Base-by-base conservation (phyloP, 2,797 vertebrate species). In the Falco novaeseelandiae region DNA sequence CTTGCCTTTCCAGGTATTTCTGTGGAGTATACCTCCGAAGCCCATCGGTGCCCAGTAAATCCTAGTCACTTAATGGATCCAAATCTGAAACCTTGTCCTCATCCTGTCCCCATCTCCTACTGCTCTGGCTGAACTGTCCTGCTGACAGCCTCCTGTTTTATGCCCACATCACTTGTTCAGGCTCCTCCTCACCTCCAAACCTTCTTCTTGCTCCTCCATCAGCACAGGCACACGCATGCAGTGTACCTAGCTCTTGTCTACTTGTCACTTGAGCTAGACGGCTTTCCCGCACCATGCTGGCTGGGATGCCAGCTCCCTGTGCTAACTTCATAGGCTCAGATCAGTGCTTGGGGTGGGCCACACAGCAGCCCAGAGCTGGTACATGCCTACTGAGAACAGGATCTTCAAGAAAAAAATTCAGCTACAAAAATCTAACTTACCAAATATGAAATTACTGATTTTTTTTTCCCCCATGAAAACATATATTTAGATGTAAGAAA, bases 131-230 rank as follows among this genome's bases (percentile, higher is more conserved):
- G 58, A 79, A 26, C 20, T 52, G 2, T 57, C 34, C 12, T 49
- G 16, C 20, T 84, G 55, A 36, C 17, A 69, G 22, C 9, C 12
- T 63, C 36, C 23, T 57, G 6, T 69, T 82, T 20, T 34, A 36
- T 40, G 2, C 4, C 20, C 5, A 1, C 9, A n/a, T 54, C 1
- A 2, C 11, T 83, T 15, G 1, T 67, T 67, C 23, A 29, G 36
- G 6, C 23, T 87, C 12, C 5, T 51, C 9, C 14, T 59, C 13
- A 55, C 1, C 3, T 29, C 20, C 51, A 69, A 15, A n/a, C 4
- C 17, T 76, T 34, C 9, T 51, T 55, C 49, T 12, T 82, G 38
- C 27, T 63, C 23, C 12, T 66, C 42, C 26, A 32, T 70, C 29
- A 61, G 21, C 36, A 12, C 3, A 14, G 2, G 3, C 13, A 32